Conservation (phyloP, 2,888 invertebrate species). For the Myopa tessellatipennis region DNA sequence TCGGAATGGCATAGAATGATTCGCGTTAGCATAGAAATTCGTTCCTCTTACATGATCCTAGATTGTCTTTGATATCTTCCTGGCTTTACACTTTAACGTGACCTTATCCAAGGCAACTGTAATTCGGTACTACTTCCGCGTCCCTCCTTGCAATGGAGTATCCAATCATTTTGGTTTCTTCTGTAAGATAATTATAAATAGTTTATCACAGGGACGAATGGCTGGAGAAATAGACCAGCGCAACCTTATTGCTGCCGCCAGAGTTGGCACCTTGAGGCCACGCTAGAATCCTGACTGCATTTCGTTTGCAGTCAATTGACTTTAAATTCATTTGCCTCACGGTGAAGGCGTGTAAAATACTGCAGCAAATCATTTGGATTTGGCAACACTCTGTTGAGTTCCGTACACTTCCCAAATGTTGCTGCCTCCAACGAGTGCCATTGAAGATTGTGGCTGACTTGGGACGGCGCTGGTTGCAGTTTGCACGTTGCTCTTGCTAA, state of each 20-base stretch:
- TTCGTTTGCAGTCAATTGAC: slow-evolving; percentile 49
- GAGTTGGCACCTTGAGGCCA: not conserved
- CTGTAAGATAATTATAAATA: too few species aligned
- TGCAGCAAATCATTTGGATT: slow-evolving; percentile 51
- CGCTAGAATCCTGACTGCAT: not conserved
- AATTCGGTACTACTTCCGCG: too few species aligned
- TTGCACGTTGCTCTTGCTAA: not conserved
- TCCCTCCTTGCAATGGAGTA: too few species aligned
- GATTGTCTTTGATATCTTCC: too few species aligned
- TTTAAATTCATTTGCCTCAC: slow-evolving; percentile 52
- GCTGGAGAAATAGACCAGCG: too few species aligned
- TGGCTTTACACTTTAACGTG: too few species aligned
- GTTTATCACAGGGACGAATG: not conserved
- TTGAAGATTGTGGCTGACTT: slow-evolving; percentile 28
- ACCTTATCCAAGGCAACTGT: too few species aligned
- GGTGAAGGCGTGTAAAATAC: slow-evolving; percentile 53
- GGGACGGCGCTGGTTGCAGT: slow-evolving; percentile 33
- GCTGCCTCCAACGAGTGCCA: not conserved
- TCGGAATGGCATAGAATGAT: too few species aligned
- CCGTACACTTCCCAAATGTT: slow-evolving; percentile 2
- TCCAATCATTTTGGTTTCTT: too few species aligned
- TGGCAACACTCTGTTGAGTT: slow-evolving; percentile 50
- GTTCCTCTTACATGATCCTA: too few species aligned
- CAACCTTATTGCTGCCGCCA: not conserved
- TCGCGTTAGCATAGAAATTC: too few species aligned